Evolutionary conservation across 1,140 invertebrate species (phyloP), one percentile per base, ranked within the genome.

Genomic region (Conopomorpha cramerella): DNA sequence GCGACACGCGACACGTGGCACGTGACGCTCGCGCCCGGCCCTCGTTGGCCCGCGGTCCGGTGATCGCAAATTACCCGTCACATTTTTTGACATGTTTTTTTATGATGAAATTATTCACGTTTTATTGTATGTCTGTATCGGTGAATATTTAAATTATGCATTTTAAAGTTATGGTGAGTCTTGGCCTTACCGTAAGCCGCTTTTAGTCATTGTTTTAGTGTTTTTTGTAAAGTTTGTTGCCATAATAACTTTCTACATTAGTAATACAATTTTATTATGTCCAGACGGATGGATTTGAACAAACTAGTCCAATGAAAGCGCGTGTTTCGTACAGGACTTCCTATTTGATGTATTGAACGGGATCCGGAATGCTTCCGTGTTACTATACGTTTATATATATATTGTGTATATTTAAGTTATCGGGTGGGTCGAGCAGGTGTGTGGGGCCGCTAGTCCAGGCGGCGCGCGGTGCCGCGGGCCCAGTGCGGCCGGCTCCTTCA

Each of bases 121-220:
- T 63, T 72, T 72, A 72, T n/a, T 68, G 67, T 76, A 76, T 68
- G 70, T 72, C 70, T 76, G 67, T 72, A 74, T 70, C 57, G 62
- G 65, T 72, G 67, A 74, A 67, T 70, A 67, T 67, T 67, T 74
- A 71, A 71, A 74, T 73, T 67, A 61, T 74, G 70, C 67, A 74
- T 74, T 74, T 74, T 64, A 49, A 60, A 63, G 56, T 63, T 49
- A 53, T 58, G 62, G 55, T 46, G 61, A 53, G 63, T 46, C 64
- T 50, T 55, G 64, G 55, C 55, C 55, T 55, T 47, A 46, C 46
- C 59, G 50, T 58, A 58, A 49, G 55, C 65, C 56, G 67, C 67
- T 74, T 72, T 72, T 74, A 74, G 70, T 74, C 70, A 74, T 74
- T 74, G 70, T 72, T 74, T 74, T 72, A 74, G 65, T n/a, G 64